Base-by-base conservation (phyloP, 2,797 vertebrate genomes). In the Myoxocephalus aenaeus region DNA sequence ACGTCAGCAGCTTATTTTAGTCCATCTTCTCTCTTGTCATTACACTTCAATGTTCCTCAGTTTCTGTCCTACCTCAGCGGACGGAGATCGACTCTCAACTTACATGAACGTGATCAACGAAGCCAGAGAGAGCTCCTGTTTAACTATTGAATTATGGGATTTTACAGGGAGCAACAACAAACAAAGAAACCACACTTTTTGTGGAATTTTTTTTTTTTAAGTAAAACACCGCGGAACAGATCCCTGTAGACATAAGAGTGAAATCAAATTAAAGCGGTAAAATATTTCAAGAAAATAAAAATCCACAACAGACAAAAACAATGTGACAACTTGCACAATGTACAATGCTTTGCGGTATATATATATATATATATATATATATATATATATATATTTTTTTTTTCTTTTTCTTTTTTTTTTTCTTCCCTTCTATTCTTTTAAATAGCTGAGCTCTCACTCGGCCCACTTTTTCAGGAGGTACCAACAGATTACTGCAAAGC, bases 91-190 rank as follows among this genome's bases (percentile, higher is more conserved):
- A 20, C 5, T 48, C 42, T 73, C 57, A 4, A 61, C 2, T 74
- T 62, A 62, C 46, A 38, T 83, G 79, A 32, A 25, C 11, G 2
- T 54, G 15, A 66, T 22, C 8, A 12, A 15, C 8, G 2, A 7
- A 48, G 34, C 63, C 87, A 67, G 82, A 72, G 76, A 82, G 73
- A 51, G 70, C 59, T 82, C 62, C 18, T 65, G 76, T 56, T 68
- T 44, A 69, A 71, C 56, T 38, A 40, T 40, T 3, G 40, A 34
- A 2, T 7, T 8, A 34, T 56, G 22, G 22, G n/a, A 7, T 70
- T 42, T 48, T n/a, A 11, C n/a, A 27, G 27, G 10, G 3, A 18
- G 20, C 14, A 25, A 22, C 15, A 11, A 5, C 10, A 44, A 20
- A 6, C 42, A 8, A 14, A 40, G 40, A 57, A 13, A 40, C 18